Conservation (phyloP, 2,888 invertebrate genomes). For the Lasioglossum villosulum region DNA sequence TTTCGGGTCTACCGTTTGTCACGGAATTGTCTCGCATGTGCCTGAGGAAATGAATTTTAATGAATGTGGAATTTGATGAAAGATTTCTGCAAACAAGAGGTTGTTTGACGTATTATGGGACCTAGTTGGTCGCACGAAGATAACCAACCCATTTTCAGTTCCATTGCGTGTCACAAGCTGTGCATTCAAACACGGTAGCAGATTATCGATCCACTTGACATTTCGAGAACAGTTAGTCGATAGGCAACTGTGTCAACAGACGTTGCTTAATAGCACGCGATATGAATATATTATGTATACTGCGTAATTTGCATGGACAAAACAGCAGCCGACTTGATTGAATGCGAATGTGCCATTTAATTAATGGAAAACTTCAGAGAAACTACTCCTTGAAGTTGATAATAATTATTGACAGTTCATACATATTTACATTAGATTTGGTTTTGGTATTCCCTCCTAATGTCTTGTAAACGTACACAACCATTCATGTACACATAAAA, state of each 20-base stretch:
- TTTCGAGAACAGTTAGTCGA: constrained; percentile 1
- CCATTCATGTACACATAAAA: too few species aligned
- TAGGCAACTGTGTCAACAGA: constrained; percentile 22
- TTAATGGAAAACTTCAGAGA: background rate
- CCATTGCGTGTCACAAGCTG: background rate
- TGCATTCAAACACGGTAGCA: background rate
- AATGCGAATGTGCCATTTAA: constrained; percentile 12
- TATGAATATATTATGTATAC: background rate
- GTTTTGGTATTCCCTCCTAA: too few species aligned
- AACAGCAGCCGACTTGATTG: background rate
- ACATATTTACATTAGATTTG: background rate
- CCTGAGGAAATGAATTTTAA: background rate
- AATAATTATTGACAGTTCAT: background rate
- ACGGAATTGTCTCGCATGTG: background rate
- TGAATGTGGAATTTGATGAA: background rate
- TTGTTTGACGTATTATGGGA: background rate
- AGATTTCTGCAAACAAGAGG: background rate
- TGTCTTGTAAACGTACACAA: too few species aligned
- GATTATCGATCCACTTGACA: constrained; percentile 17
- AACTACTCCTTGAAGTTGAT: background rate
- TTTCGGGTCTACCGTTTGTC: background rate
- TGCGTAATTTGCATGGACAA: background rate
- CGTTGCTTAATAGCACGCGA: constrained; percentile 1
- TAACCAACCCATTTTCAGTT: constrained; percentile 2
- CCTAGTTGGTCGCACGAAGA: background rate